A percentile compares a stretch with the other conserved stretches of the same genome.
Evolutionary conservation across 64 coral and sea anemone genomes (phyloP).

Genomic region (Pocillopora verrucosa): DNA sequence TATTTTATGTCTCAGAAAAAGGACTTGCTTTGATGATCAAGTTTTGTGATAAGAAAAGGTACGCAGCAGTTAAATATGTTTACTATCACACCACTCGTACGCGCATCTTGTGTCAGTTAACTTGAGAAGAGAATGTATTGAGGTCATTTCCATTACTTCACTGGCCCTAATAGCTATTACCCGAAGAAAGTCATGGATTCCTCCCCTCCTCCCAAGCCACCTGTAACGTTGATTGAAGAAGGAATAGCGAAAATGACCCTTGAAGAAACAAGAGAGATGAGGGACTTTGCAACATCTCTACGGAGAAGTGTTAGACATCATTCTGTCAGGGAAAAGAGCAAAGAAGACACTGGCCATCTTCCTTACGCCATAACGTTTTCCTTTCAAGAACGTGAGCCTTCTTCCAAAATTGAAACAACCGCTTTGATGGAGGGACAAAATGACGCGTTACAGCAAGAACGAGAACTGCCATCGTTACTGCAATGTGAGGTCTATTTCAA

Average conservation of each 20-base stretch:
- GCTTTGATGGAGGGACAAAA: conserved; percentile 52
- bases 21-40: no score
- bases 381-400: background rate
- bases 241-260: conserved; percentile 53
- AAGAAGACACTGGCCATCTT: conserved; percentile 46
- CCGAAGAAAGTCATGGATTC: conserved; percentile 29
- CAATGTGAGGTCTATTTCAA: conserved; percentile 33
- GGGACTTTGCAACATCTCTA: conserved; percentile 18
- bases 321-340: conserved; percentile 44
- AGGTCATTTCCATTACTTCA: background rate
- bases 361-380: conserved; percentile 16
- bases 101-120: no score
- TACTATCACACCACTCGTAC: no score
- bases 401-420: conserved; percentile 36
- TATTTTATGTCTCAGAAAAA: no score
- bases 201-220: background rate
- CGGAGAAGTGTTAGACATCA: conserved; percentile 43
- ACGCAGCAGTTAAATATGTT: no score
- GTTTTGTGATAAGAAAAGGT: no score
- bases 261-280: conserved; percentile 54
- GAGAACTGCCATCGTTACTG: background rate
- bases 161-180: conserved; percentile 42
- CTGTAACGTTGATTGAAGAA: conserved; percentile 35
- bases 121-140: no score
- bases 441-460: background rate